phyloP scores from a whole-genome alignment of 1,140 invertebrate species.

The Periplaneta americana region DNA sequence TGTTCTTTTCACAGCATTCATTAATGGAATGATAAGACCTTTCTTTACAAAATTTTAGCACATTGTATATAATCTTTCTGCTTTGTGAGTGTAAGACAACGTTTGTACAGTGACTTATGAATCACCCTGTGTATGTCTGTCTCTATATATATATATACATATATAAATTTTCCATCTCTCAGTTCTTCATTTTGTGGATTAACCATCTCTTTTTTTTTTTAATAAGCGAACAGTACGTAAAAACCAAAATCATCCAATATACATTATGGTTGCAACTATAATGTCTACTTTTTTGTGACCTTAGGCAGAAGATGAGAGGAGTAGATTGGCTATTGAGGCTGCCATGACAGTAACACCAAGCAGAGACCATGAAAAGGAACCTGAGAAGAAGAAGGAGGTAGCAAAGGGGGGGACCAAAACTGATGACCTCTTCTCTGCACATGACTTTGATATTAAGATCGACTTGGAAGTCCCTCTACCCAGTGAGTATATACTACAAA shows the following conservation, averaged over 20 bases:
- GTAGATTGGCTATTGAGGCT: neutral
- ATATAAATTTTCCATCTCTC: no score
- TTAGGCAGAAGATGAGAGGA: neutral
- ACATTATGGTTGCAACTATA: neutral
- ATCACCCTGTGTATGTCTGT: no score
- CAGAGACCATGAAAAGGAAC: conserved; percentile 33
- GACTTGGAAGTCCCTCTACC: conserved; percentile 81
- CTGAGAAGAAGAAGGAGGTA: conserved; percentile 31
- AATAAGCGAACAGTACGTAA: no score
- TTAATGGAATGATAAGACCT: no score
- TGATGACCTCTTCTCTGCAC: conserved; percentile 81
- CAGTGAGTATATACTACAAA: conserved; percentile 49
- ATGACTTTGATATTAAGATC: conserved; percentile 95
- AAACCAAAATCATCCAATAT: neutral
- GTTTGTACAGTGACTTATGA: no score
- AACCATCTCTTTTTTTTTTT: no score
- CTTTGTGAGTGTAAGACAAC: no score
- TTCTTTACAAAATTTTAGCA: no score
- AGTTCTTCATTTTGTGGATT: no score
- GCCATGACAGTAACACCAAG: neutral
- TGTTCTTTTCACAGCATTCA: no score
- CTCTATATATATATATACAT: no score
- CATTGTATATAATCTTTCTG: no score
- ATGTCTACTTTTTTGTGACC: neutral
- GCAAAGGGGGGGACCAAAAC: conserved; percentile 13